Conservation (phyloP, 2,888 invertebrate genomes). For the Linyphia triangularis region DNA sequence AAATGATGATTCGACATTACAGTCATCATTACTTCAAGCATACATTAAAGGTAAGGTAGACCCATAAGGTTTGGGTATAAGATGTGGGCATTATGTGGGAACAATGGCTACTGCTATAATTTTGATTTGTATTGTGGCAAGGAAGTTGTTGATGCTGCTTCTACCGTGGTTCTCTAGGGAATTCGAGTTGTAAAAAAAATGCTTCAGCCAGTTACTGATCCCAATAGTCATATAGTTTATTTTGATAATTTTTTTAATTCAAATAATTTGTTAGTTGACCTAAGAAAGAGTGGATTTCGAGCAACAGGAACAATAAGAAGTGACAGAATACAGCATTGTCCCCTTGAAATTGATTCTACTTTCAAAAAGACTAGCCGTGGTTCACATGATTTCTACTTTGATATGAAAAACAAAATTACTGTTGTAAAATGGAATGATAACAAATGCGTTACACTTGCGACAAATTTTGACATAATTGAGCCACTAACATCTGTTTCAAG, state of each 20-base stretch:
- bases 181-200: conserved; percentile 9
- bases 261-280: neutral
- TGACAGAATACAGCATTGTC: no score
- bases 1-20: no score
- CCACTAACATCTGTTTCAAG: neutral
- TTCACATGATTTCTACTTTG: neutral
- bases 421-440: neutral
- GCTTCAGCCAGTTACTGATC: no score
- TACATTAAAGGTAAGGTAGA: no score
- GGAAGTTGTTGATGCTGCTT: conserved; percentile 5
- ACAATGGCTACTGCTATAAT: neutral
- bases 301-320: neutral
- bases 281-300: neutral
- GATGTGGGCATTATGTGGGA: neutral
- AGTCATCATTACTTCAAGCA: no score
- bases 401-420: no score
- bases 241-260: no score
- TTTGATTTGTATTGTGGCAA: no score
- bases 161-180: conserved; percentile 19
- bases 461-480: conserved; percentile 3
- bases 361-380: neutral
- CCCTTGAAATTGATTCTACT: no score
- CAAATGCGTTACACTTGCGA: neutral
- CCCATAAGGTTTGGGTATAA: no score
- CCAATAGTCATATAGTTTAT: no score